Percentiles rank a stretch among this genome's conserved stretches.
These are phyloP conservation scores for Phylloscopus collybita DNA, from an alignment of 2,797 vertebrate genomes.

Conservation along the genomic window DNA sequence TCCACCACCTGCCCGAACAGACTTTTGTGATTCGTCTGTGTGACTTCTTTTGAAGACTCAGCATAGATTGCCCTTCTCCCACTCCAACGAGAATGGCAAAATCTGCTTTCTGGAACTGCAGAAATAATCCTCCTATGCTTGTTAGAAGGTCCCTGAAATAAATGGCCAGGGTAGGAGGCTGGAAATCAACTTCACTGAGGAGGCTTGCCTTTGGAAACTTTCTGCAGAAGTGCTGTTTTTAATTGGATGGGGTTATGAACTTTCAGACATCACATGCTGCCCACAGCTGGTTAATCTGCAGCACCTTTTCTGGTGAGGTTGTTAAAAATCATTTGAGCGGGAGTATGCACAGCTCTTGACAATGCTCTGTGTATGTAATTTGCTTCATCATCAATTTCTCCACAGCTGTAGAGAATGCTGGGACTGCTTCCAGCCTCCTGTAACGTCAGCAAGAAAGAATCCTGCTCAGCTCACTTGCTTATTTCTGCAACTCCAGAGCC, in stretches of 20 bases:
- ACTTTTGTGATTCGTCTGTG: background rate
- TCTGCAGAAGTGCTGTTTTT: background rate
- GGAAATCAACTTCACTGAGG: background rate
- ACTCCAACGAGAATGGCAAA: background rate
- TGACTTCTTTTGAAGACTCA: background rate
- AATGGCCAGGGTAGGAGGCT: background rate
- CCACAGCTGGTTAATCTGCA: background rate
- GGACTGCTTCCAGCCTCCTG: background rate
- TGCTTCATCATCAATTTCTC: background rate
- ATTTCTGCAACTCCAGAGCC: background rate
- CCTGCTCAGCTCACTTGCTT: background rate
- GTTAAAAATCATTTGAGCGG: background rate
- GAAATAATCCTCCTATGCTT: background rate
- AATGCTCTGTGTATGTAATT: background rate
- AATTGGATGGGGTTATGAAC: constrained; percentile 10
- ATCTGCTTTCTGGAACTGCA: background rate
- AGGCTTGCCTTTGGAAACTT: background rate
- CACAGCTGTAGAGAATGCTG: background rate
- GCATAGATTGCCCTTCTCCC: background rate
- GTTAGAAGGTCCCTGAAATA: background rate
- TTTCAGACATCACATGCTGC: background rate
- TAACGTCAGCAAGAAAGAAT: background rate
- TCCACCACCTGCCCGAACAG: background rate
- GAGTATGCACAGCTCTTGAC: background rate
- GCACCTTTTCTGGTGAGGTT: background rate